These are phyloP conservation scores for human (Homo sapiens) DNA, from an alignment of 2,113 vertebrate species.

Conservation along the genomic window DNA sequence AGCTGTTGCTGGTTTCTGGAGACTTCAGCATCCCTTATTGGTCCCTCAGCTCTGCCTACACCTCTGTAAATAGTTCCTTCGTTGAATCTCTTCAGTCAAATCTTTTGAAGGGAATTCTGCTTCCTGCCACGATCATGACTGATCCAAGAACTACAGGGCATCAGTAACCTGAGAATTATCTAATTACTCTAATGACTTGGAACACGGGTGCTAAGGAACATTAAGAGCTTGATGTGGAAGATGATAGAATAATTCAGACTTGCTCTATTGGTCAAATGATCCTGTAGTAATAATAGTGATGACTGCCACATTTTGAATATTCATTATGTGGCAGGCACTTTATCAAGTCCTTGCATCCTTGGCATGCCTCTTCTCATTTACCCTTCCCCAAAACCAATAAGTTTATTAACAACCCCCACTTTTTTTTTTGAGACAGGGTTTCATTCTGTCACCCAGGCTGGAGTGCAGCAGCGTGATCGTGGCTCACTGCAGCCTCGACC, in stretches of 20 bases:
- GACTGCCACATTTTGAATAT: background rate
- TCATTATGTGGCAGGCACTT: background rate
- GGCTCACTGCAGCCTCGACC: no score
- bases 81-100: background rate
- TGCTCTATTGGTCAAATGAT: background rate
- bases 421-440: no score
- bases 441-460: no score
- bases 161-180: background rate
- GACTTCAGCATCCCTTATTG: background rate
- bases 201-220: background rate
- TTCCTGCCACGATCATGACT: background rate
- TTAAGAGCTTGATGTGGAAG: background rate
- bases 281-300: background rate
- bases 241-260: background rate
- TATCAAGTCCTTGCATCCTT: background rate
- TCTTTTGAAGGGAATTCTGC: background rate
- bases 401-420: background rate
- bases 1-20: background rate
- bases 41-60: background rate
- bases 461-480: no score
- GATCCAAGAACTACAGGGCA: background rate
- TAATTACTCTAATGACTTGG: background rate
- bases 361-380: background rate
- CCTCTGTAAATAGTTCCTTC: background rate
- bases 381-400: background rate